Percentiles rank a stretch among this genome's conserved stretches.
phyloP scores from a whole-genome alignment of 2,113 vertebrate genomes.

The human region DNA sequence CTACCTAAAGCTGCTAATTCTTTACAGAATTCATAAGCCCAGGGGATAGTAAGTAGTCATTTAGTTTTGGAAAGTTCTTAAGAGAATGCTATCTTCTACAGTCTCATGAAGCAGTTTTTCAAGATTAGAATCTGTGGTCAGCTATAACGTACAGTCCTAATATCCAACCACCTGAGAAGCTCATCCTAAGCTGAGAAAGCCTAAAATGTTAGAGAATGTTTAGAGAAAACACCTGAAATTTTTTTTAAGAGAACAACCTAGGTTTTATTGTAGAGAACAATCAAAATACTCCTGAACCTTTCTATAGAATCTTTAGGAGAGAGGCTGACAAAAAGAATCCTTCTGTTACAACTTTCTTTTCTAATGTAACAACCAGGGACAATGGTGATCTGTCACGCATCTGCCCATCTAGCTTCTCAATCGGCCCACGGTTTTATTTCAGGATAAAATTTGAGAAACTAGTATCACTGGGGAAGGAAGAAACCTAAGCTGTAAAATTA shows the following conservation, averaged over 20 bases:
- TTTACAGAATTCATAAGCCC: conserved; percentile 10
- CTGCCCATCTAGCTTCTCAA: neutral
- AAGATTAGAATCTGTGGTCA: neutral
- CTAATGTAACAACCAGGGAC: neutral
- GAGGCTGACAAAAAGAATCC: neutral
- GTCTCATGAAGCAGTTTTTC: neutral
- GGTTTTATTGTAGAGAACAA: neutral
- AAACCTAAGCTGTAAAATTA: neutral
- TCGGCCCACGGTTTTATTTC: neutral
- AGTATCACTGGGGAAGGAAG: neutral
- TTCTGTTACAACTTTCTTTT: neutral
- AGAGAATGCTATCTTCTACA: neutral
- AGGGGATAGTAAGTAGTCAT: neutral
- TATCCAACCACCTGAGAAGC: neutral
- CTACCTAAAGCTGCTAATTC: neutral
- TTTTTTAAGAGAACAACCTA: neutral
- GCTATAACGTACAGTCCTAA: neutral
- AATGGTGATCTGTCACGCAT: neutral
- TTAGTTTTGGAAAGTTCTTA: neutral
- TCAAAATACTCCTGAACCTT: neutral
- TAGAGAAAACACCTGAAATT: neutral
- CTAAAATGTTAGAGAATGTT: too few relatives aligned
- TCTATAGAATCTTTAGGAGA: neutral
- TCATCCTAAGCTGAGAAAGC: neutral
- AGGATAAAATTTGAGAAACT: neutral